Conservation (phyloP, 1,140 invertebrate genomes). For the Penaeus vannamei region DNA sequence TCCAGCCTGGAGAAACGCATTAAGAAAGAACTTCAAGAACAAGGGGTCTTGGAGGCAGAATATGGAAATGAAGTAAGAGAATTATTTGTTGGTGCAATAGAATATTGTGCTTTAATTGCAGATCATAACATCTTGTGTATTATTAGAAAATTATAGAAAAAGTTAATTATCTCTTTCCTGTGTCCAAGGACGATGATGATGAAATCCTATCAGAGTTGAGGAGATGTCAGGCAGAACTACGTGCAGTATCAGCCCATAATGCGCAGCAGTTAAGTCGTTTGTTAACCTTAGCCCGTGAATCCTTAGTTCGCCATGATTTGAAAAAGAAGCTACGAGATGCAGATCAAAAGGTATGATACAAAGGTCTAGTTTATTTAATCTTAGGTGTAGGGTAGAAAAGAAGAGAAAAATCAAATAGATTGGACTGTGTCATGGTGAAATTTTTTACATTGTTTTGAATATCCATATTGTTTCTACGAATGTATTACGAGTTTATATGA, state of each 20-base stretch:
- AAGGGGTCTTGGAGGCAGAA: conserved; percentile 83
- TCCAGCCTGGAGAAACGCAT: conserved; percentile 82
- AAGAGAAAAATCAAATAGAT: neutral
- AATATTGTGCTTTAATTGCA: neutral
- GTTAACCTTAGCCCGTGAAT: conserved; percentile 69
- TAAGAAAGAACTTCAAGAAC: conserved; percentile 88
- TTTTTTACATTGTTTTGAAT: no score
- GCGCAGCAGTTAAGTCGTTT: conserved; percentile 69
- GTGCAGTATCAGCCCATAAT: conserved; percentile 72
- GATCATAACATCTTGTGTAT: neutral
- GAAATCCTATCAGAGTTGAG: conserved; percentile 74
- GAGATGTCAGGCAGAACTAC: conserved; percentile 74
- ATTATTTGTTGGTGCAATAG: neutral
- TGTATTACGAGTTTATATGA: neutral
- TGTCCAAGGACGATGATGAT: conserved; percentile 70
- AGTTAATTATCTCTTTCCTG: neutral
- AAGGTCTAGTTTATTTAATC: neutral
- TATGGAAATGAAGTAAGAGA: conserved; percentile 72
- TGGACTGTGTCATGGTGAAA: no score
- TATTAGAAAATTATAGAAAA: neutral
- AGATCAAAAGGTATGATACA: conserved; percentile 72
- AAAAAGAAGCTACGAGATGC: conserved; percentile 73
- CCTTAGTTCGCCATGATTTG: conserved; percentile 72
- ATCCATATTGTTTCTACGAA: no score
- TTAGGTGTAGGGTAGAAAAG: neutral